Base-by-base conservation (phyloP, 2,113 vertebrate genomes). In the Tichodroma muraria region DNA sequence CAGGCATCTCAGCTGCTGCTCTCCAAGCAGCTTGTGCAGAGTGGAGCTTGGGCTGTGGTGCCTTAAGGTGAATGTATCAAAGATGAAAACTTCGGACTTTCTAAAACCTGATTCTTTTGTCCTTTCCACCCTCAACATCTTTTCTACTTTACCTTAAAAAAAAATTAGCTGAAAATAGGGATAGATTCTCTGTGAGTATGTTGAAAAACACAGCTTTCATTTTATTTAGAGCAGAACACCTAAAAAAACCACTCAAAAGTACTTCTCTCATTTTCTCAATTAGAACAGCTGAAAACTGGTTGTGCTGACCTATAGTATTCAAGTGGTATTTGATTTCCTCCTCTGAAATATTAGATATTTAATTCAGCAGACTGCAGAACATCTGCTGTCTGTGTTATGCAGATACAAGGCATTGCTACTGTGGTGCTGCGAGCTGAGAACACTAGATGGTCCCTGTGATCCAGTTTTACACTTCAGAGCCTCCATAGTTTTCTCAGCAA, bases 371-470 rank as follows among this genome's bases (percentile, higher is more conserved):
- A 24, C 44, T 57, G 59, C 57, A 78, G 49, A 57, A 54, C 4
- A 4, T 7, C 17, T 15, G 7, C 40, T 68, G n/a, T n/a, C 10
- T 45, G 50, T 42, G 4, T 69, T 42, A 24, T 2, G 30, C 31
- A 72, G 30, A 56, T 2, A 13, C 17, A 33, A 66, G 18, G 10
- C 7, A 0, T 20, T 60, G 64, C 68, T 90, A 20, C 28, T 0
- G 4, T 42, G 77, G 76, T 3, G 4, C 19, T 97, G 54, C 96
- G 95, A 69, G 60, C 60, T 96, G 77, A 87, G 94, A 97, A 98
- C 98, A 92, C 98, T 98, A 98, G 98, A 96, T 97, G 98, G 98
- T 96, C 81, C 89, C 97, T 97, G 93, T 94, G 97, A 96, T 97
- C 97, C 96, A 97, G 94, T 88, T 96, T 94, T 95, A 73, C 53